Conservation (phyloP, 2,113 vertebrate genomes). For the Burhinus bistriatus region DNA sequence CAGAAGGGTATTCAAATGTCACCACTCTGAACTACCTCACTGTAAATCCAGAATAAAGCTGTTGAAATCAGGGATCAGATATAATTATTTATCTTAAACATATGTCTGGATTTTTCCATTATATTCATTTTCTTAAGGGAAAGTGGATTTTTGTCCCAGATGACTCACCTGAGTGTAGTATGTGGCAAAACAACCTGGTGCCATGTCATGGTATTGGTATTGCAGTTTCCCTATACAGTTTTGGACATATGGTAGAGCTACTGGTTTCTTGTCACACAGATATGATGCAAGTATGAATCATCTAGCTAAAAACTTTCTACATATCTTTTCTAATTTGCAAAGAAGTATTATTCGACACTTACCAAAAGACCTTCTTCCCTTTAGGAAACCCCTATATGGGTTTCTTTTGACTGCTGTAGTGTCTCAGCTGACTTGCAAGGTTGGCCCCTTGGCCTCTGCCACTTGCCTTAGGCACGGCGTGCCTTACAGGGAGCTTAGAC, state of each 20-base stretch:
- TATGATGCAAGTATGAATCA: not conserved
- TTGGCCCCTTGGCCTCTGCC: not conserved
- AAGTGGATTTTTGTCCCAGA: not conserved
- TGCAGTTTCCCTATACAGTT: not conserved
- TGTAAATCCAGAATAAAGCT: not conserved
- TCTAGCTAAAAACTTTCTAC: not conserved
- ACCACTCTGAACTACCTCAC: not conserved
- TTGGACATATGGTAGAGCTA: not conserved
- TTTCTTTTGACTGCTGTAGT: not conserved
- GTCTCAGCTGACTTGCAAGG: not conserved
- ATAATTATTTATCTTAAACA: not conserved
- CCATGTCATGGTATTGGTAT: not conserved
- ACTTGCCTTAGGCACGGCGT: not conserved
- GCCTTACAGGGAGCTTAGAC: not conserved
- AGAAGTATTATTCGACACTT: not conserved
- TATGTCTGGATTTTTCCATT: not conserved
- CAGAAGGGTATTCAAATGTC: not conserved
- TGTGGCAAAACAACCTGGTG: not conserved
- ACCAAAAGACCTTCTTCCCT: not conserved
- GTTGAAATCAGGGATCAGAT: not conserved
- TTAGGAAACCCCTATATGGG: accelerated
- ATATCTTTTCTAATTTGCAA: not conserved
- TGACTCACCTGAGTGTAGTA: not conserved
- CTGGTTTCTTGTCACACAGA: not conserved
- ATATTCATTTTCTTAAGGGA: not conserved